Conservation (phyloP, 2,797 vertebrate genomes). For the Sparus aurata region DNA sequence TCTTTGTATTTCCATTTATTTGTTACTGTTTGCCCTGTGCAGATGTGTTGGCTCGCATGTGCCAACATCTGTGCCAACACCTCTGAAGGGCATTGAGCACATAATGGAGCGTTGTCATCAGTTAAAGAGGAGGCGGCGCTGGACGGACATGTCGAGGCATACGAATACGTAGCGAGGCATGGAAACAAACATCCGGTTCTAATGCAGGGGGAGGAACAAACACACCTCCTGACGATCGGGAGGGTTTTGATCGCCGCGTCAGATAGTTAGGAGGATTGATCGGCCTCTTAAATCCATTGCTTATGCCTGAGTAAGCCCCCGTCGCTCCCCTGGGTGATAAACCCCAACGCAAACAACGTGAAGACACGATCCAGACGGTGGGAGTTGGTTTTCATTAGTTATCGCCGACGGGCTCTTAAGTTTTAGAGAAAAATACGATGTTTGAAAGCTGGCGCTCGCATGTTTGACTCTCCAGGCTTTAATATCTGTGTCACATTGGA, state of each 20-base stretch:
- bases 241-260: not conserved
- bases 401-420: slow-evolving; percentile 29
- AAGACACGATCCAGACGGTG: slow-evolving; percentile 14
- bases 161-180: not conserved
- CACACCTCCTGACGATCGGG: not conserved
- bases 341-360: not conserved
- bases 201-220: not conserved
- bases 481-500: slow-evolving; percentile 61
- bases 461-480: slow-evolving; percentile 31
- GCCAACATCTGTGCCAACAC: slow-evolving; percentile 7
- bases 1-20: not conserved
- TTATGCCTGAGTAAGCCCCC: not conserved
- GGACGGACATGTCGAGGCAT: slow-evolving; percentile 18
- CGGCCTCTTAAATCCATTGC: slow-evolving; percentile 3
- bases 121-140: not conserved
- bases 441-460: not conserved
- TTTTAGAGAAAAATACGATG: slow-evolving; percentile 7
- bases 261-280: not conserved
- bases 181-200: not conserved
- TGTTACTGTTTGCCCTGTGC: not conserved
- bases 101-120: not conserved
- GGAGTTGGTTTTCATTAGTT: slow-evolving; percentile 43
- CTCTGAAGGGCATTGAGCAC: not conserved
- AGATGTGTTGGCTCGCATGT: slow-evolving; percentile 6
- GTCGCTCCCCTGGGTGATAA: not conserved